Evolutionary conservation across 2,888 invertebrate genomes (phyloP).

Genomic region (Cerastoderma edule): DNA sequence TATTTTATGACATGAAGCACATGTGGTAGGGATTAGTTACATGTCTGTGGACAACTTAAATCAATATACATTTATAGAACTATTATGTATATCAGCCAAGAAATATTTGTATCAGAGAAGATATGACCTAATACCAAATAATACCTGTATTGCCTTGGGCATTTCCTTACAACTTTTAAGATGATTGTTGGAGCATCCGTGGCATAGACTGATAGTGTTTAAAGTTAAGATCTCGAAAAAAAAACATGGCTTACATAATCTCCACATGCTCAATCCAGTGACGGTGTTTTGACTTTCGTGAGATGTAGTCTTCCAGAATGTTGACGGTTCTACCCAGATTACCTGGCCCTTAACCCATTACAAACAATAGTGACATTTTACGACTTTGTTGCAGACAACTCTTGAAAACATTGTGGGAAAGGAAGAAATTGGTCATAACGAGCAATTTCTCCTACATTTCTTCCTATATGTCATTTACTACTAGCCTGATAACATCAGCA

Average conservation of each 20-base stretch:
- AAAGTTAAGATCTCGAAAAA: neutral
- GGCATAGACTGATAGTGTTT: too few species aligned
- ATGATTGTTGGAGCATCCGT: too few species aligned
- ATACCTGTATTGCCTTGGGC: too few species aligned
- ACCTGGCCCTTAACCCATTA: neutral
- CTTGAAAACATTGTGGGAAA: neutral
- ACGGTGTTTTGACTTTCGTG: neutral
- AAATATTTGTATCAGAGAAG: too few species aligned
- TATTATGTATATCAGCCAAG: too few species aligned
- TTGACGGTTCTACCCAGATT: neutral
- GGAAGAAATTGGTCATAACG: slow-evolving; percentile 2
- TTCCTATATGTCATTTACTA: neutral
- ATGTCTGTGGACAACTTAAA: too few species aligned
- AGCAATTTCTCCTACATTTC: slow-evolving; percentile 4
- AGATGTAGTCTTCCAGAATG: neutral
- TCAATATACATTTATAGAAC: too few species aligned
- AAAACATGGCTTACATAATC: neutral
- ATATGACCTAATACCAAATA: too few species aligned
- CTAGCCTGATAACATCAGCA: neutral
- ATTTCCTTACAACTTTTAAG: too few species aligned
- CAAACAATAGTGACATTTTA: neutral
- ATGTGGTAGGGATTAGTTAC: too few species aligned
- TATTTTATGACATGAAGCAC: too few species aligned
- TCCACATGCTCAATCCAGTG: too few species aligned
- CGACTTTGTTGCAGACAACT: neutral